Conservation (phyloP, 2,113 vertebrate genomes). For the Dolichallabes microphthalmus region DNA sequence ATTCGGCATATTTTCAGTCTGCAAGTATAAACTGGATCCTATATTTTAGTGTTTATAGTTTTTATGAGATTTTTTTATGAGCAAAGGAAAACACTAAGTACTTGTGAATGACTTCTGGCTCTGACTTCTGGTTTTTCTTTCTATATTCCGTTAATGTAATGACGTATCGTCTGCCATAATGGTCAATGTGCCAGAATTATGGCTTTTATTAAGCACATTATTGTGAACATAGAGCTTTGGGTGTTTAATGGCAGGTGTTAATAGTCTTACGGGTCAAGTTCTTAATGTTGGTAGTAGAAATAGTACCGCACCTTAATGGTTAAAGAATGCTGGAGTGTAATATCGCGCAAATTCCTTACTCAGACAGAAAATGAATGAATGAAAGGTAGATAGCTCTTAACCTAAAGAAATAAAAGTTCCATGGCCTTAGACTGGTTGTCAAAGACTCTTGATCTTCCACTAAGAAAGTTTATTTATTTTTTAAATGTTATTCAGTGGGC, state of each 20-base stretch:
- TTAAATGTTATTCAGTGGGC: not conserved
- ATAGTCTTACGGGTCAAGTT: not conserved
- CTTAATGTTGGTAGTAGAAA: not conserved
- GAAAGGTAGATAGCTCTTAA: not conserved
- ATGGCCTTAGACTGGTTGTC: not conserved
- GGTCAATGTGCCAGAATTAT: not conserved
- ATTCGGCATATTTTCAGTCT: not conserved
- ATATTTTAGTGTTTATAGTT: not conserved
- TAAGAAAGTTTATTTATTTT: no score
- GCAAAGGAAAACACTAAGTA: not conserved
- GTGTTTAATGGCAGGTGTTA: not conserved
- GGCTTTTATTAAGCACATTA: not conserved
- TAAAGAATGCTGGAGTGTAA: not conserved
- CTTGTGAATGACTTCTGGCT: not conserved
- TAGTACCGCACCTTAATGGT: no score
- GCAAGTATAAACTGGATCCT: not conserved
- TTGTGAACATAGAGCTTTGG: not conserved
- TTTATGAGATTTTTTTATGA: not conserved
- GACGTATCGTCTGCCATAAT: not conserved
- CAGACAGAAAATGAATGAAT: no score
- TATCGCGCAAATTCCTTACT: not conserved
- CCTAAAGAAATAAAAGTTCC: not conserved
- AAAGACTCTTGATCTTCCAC: no score
- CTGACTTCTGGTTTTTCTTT: not conserved
- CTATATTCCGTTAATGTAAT: not conserved